Base-by-base conservation (phyloP, 1,140 invertebrate species). In the Lepidurus couesii region DNA sequence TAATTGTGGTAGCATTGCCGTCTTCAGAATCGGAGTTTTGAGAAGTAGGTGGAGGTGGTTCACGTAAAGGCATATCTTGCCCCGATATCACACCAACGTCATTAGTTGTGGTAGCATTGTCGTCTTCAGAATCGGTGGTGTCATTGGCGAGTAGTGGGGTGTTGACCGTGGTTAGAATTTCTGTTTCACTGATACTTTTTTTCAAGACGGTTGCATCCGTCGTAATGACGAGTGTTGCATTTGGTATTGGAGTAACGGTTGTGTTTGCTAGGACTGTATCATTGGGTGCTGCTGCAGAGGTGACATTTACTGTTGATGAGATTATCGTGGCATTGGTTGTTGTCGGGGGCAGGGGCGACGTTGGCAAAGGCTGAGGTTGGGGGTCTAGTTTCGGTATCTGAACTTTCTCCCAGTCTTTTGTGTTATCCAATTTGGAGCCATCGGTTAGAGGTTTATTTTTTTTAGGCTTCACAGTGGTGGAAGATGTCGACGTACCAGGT, bases 391-490 rank as follows among this genome's bases (percentile, higher is more conserved):
- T 78, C 5, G 79, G 76, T 21, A 82, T 74, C 65, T 44, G 75
- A 34, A 81, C 75, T 78, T 74, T 78, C 53, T 82, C 80, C 81
- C 81, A 82, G 42, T 81, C 75, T 73, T 44, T 21, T 11, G 73
- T 79, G 9, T 82, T 79, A 44, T 78, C 79, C 13, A 82, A 75
- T 42, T 77, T 73, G 47, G 74, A 79, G 16, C 78, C 82, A 77
- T 82, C 80, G 11, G 78, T 82, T 47, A 81, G 77, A 34, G 79
- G 77, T 4, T 82, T 82, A 53, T 82, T 82, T 7, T 79, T 82
- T 78, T 82, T 81, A 16, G 81, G 81, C 74, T 79, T 77, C 21
- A 74, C 34, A 47, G 81, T 73, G n/a, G 73, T 81, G 8, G 79
- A 79, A 4, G 80, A 75, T 8, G 77, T 75, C 43, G 76, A 73